Conservation (phyloP, 1,140 invertebrate genomes). For the Drosophila leontia region DNA sequence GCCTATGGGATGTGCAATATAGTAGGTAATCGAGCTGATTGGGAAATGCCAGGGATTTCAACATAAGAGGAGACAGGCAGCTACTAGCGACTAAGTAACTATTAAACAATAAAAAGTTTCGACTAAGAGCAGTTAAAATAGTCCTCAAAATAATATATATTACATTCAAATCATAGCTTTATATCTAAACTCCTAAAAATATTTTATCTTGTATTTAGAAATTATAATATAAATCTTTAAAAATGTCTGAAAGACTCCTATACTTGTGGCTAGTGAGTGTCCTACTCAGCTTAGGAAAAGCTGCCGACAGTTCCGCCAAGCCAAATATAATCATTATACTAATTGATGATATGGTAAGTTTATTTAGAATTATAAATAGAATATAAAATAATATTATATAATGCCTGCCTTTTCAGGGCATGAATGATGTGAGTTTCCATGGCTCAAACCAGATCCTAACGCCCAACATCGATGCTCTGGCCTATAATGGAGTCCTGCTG, state of each 20-base stretch:
- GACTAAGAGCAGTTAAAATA: not conserved
- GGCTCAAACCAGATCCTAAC: constrained; percentile 94
- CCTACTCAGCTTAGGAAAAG: constrained; percentile 5
- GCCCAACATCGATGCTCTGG: constrained; percentile 93
- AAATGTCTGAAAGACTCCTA: constrained; percentile 16
- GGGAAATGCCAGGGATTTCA: constrained; percentile 4
- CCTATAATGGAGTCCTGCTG: constrained; percentile 91
- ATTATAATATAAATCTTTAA: not conserved
- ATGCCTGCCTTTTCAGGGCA: constrained; percentile 87
- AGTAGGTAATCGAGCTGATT: constrained; percentile 5
- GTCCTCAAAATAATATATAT: not conserved
- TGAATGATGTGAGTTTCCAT: constrained; percentile 96
- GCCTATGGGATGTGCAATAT: constrained; percentile 18
- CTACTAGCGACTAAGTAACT: not conserved
- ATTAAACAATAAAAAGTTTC: not conserved
- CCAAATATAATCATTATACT: constrained; percentile 78
- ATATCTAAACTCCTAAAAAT: too few relatives aligned
- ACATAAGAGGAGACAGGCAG: not conserved
- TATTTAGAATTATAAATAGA: too few relatives aligned
- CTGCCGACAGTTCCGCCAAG: constrained; percentile 26
- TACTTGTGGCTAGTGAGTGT: constrained; percentile 6
- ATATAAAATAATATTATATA: not conserved
- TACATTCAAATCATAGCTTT: too few relatives aligned
- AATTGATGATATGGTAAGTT: constrained; percentile 76
- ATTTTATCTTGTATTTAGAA: not conserved